phyloP scores from a whole-genome alignment of 2,113 vertebrate species.

The Pyrgilauda ruficollis region DNA sequence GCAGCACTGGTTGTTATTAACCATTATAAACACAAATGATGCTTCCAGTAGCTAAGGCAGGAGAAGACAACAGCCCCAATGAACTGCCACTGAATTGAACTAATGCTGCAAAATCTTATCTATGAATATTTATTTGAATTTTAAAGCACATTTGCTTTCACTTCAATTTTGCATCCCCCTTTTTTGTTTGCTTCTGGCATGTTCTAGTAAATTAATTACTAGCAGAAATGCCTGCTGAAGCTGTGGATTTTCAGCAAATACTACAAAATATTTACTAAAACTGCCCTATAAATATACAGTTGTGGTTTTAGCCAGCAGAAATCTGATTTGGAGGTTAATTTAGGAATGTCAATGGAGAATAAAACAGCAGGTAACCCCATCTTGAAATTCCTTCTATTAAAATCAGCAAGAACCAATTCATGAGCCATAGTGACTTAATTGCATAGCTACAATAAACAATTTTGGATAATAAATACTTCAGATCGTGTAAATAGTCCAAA shows the following conservation, averaged over 20 bases:
- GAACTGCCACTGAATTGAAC: background rate
- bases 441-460: background rate
- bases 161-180: background rate
- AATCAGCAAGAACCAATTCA: slow-evolving; percentile 9
- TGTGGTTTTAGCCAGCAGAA: background rate
- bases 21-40: background rate
- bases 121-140: background rate
- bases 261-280: background rate
- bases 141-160: background rate
- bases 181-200: background rate
- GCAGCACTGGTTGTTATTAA: background rate
- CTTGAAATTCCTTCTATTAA: background rate
- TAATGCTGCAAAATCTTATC: background rate
- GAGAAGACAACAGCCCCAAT: background rate
- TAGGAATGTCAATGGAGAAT: background rate
- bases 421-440: background rate
- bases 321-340: slow-evolving; percentile 6
- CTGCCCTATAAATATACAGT: background rate
- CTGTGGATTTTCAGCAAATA: background rate
- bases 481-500: background rate
- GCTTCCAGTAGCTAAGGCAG: background rate
- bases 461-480: background rate
- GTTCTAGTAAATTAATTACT: slow-evolving; percentile 7
- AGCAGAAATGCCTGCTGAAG: background rate
- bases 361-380: background rate